Evolutionary conservation across 2,888 invertebrate genomes (phyloP).

Genomic region (Caenorhabditis sp.): DNA sequence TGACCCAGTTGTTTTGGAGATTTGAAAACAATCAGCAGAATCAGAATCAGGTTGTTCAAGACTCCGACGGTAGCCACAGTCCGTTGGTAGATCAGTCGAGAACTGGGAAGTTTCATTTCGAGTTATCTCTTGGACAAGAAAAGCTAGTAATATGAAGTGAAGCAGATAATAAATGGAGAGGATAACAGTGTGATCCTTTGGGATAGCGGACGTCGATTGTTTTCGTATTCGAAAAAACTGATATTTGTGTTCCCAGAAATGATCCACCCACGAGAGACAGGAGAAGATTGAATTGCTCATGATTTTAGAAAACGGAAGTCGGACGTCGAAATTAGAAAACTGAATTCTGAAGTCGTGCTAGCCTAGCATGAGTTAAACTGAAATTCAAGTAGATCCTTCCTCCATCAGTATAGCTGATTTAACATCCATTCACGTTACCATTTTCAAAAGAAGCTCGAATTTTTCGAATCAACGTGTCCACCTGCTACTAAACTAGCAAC

Average conservation of each 20-base stretch:
- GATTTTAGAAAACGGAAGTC: too few relatives aligned
- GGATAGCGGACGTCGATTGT: neutral
- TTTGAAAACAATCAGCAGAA: slow-evolving; percentile 37
- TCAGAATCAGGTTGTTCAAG: slow-evolving; percentile 14
- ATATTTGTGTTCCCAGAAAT: too few relatives aligned
- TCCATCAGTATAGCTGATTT: too few relatives aligned
- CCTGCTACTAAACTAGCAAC: neutral
- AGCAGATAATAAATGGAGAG: neutral
- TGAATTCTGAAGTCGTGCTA: too few relatives aligned
- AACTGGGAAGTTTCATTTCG: neutral
- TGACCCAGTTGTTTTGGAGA: slow-evolving; percentile 39
- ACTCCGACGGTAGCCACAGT: slow-evolving; percentile 15
- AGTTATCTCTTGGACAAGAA: neutral
- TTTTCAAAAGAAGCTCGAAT: too few relatives aligned
- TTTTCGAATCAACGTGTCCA: neutral
- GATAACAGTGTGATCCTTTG: neutral
- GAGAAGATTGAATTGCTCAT: too few relatives aligned
- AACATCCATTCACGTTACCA: too few relatives aligned
- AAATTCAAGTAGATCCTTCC: too few relatives aligned
- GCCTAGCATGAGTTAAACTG: too few relatives aligned
- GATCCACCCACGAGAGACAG: too few relatives aligned
- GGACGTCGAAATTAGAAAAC: too few relatives aligned
- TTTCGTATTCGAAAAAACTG: too few relatives aligned
- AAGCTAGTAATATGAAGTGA: neutral
- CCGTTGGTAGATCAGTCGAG: neutral